Conservation (phyloP, 2,113 vertebrate genomes). For the Catharus bicknelli region DNA sequence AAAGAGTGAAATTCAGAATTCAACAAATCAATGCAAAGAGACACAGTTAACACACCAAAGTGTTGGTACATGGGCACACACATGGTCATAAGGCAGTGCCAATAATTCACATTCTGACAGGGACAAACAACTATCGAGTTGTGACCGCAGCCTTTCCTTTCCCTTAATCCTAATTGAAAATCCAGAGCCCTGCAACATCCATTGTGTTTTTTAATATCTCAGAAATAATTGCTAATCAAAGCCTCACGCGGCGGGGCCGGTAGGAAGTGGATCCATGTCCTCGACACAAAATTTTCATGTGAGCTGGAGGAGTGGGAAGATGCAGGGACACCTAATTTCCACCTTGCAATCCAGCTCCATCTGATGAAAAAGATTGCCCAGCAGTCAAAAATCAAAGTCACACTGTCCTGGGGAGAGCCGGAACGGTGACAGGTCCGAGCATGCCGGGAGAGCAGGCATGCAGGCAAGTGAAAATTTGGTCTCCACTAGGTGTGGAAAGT, state of each 20-base stretch:
- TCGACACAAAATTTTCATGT: constrained; percentile 61
- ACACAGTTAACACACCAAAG: neutral
- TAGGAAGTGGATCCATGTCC: constrained; percentile 50
- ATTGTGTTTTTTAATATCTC: constrained; percentile 68
- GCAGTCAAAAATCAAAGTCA: constrained; percentile 79
- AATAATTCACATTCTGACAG: neutral
- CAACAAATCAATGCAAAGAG: neutral
- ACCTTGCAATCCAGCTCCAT: constrained; percentile 79
- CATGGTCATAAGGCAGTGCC: neutral
- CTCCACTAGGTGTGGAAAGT: constrained; percentile 75
- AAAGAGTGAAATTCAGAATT: neutral
- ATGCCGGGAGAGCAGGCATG: constrained; percentile 69
- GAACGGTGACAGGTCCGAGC: constrained; percentile 71
- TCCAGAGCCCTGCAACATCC: constrained; percentile 51
- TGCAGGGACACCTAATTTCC: constrained; percentile 85
- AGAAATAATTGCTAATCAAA: constrained; percentile 75
- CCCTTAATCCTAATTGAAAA: constrained; percentile 27
- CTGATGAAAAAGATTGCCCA: constrained; percentile 85
- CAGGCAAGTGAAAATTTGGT: constrained; percentile 79
- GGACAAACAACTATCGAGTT: constrained; percentile 17
- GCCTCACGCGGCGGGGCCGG: constrained; percentile 16
- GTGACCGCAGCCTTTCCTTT: neutral
- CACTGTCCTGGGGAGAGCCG: constrained; percentile 64
- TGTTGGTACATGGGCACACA: neutral
- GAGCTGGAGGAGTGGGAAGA: constrained; percentile 72